These are phyloP conservation scores for Drosophila simulans DNA, from an alignment of 1,140 invertebrate genomes.

Conservation along the genomic window DNA sequence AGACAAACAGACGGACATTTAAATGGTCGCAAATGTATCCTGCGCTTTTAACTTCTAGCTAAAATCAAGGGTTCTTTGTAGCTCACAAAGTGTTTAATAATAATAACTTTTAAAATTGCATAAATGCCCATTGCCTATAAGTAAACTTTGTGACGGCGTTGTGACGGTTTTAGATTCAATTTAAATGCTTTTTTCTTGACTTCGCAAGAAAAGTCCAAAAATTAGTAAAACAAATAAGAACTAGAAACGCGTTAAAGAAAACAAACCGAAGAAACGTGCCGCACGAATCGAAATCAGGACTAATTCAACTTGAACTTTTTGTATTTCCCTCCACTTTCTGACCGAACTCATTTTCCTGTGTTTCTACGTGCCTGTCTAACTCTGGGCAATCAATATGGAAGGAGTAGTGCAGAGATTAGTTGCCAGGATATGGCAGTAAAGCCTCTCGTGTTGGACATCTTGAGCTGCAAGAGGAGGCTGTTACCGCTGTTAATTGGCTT, in stretches of 20 bases:
- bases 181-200: background rate
- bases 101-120: no score
- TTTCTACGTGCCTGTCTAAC: constrained; percentile 55
- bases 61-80: no score
- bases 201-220: constrained; percentile 3
- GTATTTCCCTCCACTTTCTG: constrained; percentile 1
- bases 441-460: constrained; percentile 20
- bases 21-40: no score
- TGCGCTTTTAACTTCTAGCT: no score
- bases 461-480: constrained; percentile 49
- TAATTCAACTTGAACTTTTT: constrained; percentile 42
- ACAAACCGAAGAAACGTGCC: constrained; percentile 42
- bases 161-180: background rate
- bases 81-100: no score
- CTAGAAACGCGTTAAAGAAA: constrained; percentile 7
- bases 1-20: no score
- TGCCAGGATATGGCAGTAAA: constrained; percentile 20
- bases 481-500: constrained; percentile 64
- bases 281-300: constrained; percentile 59
- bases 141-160: no score
- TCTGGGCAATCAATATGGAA: constrained; percentile 42
- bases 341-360: constrained; percentile 2
- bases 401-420: constrained; percentile 34
- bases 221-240: constrained; percentile 13
- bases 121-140: no score